Evolutionary conservation across 2,113 vertebrate genomes (phyloP), one percentile per base, ranked within the genome.

Genomic region (Lonchura striata): DNA sequence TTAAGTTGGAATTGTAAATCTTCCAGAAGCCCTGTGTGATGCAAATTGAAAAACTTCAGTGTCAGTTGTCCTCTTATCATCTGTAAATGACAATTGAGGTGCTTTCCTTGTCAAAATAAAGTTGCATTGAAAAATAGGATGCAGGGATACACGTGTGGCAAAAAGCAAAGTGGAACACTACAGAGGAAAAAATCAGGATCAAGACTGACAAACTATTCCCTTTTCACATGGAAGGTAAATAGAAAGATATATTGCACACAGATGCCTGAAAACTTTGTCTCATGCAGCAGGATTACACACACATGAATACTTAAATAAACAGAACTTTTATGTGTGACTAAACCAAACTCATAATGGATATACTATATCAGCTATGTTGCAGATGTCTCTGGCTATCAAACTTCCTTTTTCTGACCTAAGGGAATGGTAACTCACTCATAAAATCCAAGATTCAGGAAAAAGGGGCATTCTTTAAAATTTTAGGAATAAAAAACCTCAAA

Each of bases 231-330:
- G 52, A 83, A 66, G 76, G 41, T 65, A 82, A 93, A 77, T 59
- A 90, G 30, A 83, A 95, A 91, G 39, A 83, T 83, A 39, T 83
- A 75, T 31, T 88, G 49, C 41, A 75, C 37, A 68, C 52, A 92
- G 39, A 93, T 88, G 83, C 54, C 59, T 94, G 66, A 92, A 95
- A 91, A 76, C 24, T 76, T 42, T 63, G 71, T 63, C 44, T 96
- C 20, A 39, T 37, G 37, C 31, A 88, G 49, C 52, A 92, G 82
- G 93, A 94, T 93, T 96, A 95, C 82, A 93, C 92, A 83, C 75
- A 77, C 54, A 22, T 74, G 85, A 85, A 44, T 90, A 94, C 71
- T 83, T 88, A 88, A 85, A 83, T 77, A 54, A 74, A 94, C 79
- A 78, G 56, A 80, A 88, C 82, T 96, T 90, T 95, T 80, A 77